A percentile compares a stretch with the other conserved stretches of the same genome.
These are phyloP conservation scores for Eunapius fragilis DNA, from an alignment of 37 sponge, comb jelly and placozoan genomes.

Conservation along the genomic window DNA sequence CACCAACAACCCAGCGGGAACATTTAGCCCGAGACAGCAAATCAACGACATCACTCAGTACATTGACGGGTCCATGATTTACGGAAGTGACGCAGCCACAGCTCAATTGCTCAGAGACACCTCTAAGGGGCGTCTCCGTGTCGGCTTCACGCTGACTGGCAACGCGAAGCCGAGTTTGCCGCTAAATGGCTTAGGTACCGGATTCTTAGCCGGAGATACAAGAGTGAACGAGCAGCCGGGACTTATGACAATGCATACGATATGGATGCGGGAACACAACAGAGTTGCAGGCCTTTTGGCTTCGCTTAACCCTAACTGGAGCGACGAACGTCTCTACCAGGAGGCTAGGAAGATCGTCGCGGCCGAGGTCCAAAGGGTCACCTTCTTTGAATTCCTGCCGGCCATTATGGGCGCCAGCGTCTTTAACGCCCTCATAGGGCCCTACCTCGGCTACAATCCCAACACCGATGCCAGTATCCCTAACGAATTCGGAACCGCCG, in stretches of 20 bases:
- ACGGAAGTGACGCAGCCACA: constrained; percentile 25
- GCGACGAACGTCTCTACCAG: constrained; percentile 87
- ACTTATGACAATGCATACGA: constrained; percentile 78
- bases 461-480: constrained; percentile 61
- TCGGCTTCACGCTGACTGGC: not conserved
- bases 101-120: not conserved
- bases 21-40: constrained; percentile 55
- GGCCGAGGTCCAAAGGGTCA: constrained; percentile 80
- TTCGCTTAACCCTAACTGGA: constrained; percentile 76
- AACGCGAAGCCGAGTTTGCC: not conserved
- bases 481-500: constrained; percentile 84
- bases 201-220: no score
- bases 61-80: constrained; percentile 80
- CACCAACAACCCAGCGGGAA: constrained; percentile 14
- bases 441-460: constrained; percentile 67
- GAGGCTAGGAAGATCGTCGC: constrained; percentile 86
- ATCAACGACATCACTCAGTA: constrained; percentile 78
- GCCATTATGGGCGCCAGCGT: constrained; percentile 58
- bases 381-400: constrained; percentile 87
- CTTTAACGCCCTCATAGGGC: constrained; percentile 51
- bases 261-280: constrained; percentile 97
- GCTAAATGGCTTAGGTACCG: not conserved
- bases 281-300: constrained; percentile 73
- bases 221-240: no score
- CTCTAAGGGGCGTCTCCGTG: not conserved